Evolutionary conservation across 2,888 invertebrate genomes (phyloP).

Genomic region (Tetragonula carbonaria): DNA sequence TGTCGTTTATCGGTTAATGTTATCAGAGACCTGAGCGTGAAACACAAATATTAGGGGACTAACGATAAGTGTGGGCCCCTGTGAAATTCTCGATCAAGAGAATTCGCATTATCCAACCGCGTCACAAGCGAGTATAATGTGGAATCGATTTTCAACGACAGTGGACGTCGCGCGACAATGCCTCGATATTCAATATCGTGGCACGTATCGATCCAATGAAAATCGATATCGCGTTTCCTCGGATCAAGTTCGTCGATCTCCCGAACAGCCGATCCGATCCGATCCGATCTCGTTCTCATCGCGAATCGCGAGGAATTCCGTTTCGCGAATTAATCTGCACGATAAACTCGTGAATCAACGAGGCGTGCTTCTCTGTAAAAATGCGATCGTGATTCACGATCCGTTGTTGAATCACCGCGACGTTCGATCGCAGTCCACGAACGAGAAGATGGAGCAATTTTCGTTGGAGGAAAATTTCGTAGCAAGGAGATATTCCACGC

Average conservation of each 20-base stretch:
- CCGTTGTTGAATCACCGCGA: constrained; percentile 30
- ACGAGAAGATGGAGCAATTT: not conserved
- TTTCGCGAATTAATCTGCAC: constrained; percentile 15
- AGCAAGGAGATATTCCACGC: not conserved
- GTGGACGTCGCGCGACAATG: not conserved
- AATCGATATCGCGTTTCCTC: not conserved
- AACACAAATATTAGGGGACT: not conserved
- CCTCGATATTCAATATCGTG: not conserved
- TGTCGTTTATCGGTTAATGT: not conserved
- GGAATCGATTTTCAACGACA: too few species aligned
- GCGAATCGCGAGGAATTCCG: not conserved
- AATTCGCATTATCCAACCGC: not conserved
- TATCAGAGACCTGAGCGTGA: not conserved
- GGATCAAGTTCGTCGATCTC: constrained; percentile 19
- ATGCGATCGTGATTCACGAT: constrained; percentile 47
- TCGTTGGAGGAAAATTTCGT: not conserved
- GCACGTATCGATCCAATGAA: not conserved
- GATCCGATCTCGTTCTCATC: constrained; percentile 12
- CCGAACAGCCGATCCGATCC: not conserved
- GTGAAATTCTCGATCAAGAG: too few species aligned
- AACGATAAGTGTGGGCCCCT: too few species aligned
- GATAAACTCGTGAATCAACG: constrained; percentile 20
- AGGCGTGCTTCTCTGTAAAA: constrained; percentile 24
- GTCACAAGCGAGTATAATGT: not conserved
- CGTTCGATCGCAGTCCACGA: not conserved